Evolutionary conservation across 2,113 vertebrate species (phyloP).

Genomic region (Amblyornis subalaris): DNA sequence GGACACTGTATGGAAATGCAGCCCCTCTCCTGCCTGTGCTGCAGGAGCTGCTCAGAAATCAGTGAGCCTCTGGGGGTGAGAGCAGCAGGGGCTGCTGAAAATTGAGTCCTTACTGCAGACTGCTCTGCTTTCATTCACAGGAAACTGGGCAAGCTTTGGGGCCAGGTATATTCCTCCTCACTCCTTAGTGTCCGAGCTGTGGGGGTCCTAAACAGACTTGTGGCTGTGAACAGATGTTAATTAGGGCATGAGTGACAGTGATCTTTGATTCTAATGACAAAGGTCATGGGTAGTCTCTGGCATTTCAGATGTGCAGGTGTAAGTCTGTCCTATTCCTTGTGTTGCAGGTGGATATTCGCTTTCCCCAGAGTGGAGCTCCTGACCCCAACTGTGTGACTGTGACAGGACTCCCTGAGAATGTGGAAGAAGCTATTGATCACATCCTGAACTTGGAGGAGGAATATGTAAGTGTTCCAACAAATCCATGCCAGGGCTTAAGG

Average conservation of each 20-base stretch:
- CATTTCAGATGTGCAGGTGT: background rate
- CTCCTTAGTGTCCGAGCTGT: background rate
- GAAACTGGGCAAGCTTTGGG: background rate
- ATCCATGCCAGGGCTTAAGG: background rate
- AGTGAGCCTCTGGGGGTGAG: background rate
- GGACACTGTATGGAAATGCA: background rate
- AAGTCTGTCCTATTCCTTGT: background rate
- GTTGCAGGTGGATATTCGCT: slow-evolving; percentile 92
- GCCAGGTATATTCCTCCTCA: background rate
- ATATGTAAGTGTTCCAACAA: slow-evolving; percentile 79
- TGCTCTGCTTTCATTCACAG: background rate
- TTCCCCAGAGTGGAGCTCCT: slow-evolving; percentile 91
- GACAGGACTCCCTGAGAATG: slow-evolving; percentile 91
- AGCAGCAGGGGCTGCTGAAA: background rate
- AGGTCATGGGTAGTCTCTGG: background rate
- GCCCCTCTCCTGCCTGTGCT: background rate
- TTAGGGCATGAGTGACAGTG: background rate
- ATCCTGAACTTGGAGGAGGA: slow-evolving; percentile 96
- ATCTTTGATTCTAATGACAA: background rate
- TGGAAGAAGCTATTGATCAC: slow-evolving; percentile 97
- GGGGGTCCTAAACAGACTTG: background rate
- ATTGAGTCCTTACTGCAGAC: background rate
- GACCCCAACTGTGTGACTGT: slow-evolving; percentile 94
- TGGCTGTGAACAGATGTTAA: background rate
- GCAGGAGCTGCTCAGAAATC: background rate